These are phyloP conservation scores for Cataglyphis altisquamis DNA, from an alignment of 2,888 invertebrate genomes.

Conservation along the genomic window DNA sequence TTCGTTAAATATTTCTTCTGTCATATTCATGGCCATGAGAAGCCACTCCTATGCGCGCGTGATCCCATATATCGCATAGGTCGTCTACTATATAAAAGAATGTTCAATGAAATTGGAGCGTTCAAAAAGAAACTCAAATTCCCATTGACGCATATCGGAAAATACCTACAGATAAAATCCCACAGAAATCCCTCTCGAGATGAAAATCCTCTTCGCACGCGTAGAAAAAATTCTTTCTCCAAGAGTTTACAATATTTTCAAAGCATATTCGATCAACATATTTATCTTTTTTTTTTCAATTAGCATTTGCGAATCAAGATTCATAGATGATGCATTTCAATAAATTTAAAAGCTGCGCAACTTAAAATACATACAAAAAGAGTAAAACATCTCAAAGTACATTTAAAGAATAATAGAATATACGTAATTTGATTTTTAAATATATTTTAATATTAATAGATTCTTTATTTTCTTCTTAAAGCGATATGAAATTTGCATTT, in stretches of 20 bases:
- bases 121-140: constrained; percentile 14
- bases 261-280: background rate
- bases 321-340: background rate
- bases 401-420: background rate
- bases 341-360: background rate
- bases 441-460: background rate
- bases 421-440: background rate
- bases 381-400: background rate
- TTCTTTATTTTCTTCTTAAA: background rate
- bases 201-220: background rate
- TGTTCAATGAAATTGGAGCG: background rate
- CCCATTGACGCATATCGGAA: constrained; percentile 13
- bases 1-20: constrained; percentile 60
- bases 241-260: background rate
- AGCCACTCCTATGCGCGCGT: constrained; percentile 28
- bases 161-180: background rate
- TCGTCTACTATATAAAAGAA: background rate
- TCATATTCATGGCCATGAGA: background rate
- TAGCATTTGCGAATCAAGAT: background rate
- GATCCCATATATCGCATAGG: background rate
- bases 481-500: background rate
- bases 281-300: background rate
- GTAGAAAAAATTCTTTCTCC: background rate
- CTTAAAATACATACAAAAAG: background rate
- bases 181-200: background rate